phyloP scores from a whole-genome alignment of 2,113 vertebrate species.

The Desmodus rotundus region DNA sequence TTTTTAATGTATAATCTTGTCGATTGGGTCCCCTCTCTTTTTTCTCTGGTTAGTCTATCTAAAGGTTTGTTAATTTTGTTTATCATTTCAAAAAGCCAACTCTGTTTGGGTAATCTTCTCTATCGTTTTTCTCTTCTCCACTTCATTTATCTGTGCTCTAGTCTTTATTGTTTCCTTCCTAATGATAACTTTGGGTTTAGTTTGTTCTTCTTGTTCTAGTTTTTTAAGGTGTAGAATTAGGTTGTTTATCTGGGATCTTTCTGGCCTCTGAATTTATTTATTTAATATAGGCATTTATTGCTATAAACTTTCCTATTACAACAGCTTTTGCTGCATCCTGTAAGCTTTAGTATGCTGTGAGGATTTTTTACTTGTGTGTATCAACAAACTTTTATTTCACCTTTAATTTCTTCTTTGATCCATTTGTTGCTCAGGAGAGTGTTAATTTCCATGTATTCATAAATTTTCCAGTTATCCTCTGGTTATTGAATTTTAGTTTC shows the following conservation, averaged over 20 bases:
- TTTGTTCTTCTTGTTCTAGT: background rate
- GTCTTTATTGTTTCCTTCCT: background rate
- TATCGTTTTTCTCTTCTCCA: background rate
- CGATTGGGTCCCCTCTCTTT: background rate
- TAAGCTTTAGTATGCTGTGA: background rate
- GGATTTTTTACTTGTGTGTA: background rate
- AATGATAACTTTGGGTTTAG: background rate
- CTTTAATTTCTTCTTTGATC: background rate
- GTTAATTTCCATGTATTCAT: background rate
- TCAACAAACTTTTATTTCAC: background rate
- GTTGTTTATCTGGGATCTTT: background rate
- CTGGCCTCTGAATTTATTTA: background rate
- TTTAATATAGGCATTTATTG: background rate
- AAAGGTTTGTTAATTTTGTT: background rate
- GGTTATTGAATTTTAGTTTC: background rate
- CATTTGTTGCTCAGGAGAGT: background rate
- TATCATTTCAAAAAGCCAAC: background rate
- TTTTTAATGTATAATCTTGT: background rate
- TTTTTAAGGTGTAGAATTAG: background rate
- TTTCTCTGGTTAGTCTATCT: background rate
- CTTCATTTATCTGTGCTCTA: background rate
- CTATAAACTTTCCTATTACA: background rate
- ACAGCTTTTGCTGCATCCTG: background rate
- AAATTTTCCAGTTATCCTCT: background rate
- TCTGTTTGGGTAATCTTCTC: background rate